phyloP scores from a whole-genome alignment of 2,113 vertebrate genomes.

The Meleagris gallopavo region DNA sequence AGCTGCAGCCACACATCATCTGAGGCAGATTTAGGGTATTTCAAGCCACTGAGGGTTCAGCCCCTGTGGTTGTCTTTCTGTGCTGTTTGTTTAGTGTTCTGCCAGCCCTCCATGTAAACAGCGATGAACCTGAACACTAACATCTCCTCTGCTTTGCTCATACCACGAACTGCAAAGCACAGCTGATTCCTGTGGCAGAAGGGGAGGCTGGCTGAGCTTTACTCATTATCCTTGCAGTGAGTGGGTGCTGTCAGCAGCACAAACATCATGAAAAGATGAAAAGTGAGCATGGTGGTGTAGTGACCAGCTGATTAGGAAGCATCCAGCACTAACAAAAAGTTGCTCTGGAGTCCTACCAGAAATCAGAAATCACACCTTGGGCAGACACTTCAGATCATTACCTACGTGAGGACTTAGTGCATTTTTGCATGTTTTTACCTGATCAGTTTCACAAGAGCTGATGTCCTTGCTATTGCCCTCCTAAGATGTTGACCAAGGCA shows the following conservation, averaged over 20 bases:
- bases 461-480: not conserved
- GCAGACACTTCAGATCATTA: not conserved
- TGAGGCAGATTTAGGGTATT: not conserved
- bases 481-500: not conserved
- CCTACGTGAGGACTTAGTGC: not conserved
- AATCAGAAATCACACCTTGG: not conserved
- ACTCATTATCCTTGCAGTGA: not conserved
- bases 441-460: not conserved
- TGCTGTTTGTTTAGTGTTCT: slow-evolving; percentile 28
- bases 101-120: not conserved
- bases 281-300: rapidly evolving
- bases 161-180: not conserved
- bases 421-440: not conserved
- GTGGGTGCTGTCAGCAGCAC: rapidly evolving
- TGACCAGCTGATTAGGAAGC: not conserved
- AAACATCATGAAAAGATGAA: not conserved
- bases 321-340: not conserved
- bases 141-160: slow-evolving; percentile 9
- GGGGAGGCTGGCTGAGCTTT: not conserved
- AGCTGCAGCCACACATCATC: not conserved
- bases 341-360: not conserved
- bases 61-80: not conserved
- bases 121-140: slow-evolving; percentile 36
- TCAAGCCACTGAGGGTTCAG: not conserved
- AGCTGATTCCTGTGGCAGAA: not conserved